These are phyloP conservation scores for Andrena bicolor DNA, from an alignment of 2,888 invertebrate species.

Conservation along the genomic window DNA sequence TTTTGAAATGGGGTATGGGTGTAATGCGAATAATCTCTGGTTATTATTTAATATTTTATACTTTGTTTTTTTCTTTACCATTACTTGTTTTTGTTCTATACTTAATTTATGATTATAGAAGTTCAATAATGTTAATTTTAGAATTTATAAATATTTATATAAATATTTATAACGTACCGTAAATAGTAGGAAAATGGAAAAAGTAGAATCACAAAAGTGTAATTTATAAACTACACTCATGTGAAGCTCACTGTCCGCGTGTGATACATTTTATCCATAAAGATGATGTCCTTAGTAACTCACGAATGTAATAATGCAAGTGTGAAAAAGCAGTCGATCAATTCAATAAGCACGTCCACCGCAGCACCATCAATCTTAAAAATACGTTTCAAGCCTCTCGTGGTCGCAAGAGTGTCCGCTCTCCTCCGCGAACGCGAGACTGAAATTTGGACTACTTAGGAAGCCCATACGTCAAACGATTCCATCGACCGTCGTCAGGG, in stretches of 20 bases:
- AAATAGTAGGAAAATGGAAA: background rate
- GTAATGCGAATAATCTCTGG: too few species aligned
- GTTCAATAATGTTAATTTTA: too few species aligned
- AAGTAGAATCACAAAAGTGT: background rate
- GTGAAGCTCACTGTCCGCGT: too few species aligned
- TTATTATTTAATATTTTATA: too few species aligned
- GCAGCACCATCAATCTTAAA: background rate
- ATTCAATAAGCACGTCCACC: background rate
- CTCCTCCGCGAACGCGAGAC: background rate
- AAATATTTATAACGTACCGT: too few species aligned
- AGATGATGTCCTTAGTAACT: too few species aligned
- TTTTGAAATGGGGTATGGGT: too few species aligned
- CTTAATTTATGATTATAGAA: too few species aligned
- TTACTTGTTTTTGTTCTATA: too few species aligned
- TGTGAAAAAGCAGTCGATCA: background rate
- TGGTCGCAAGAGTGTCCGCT: background rate
- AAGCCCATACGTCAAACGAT: slow-evolving; percentile 35
- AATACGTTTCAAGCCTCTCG: background rate
- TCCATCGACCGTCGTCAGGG: background rate
- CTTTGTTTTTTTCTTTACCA: too few species aligned
- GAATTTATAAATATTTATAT: too few species aligned
- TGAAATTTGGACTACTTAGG: slow-evolving; percentile 39
- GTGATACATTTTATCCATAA: too few species aligned
- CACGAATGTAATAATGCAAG: background rate
- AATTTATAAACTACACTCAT: background rate